Percentiles rank a stretch among this genome's conserved stretches.
Conservation (phyloP, 1,140 invertebrate species). For the Aethina tumida region DNA sequence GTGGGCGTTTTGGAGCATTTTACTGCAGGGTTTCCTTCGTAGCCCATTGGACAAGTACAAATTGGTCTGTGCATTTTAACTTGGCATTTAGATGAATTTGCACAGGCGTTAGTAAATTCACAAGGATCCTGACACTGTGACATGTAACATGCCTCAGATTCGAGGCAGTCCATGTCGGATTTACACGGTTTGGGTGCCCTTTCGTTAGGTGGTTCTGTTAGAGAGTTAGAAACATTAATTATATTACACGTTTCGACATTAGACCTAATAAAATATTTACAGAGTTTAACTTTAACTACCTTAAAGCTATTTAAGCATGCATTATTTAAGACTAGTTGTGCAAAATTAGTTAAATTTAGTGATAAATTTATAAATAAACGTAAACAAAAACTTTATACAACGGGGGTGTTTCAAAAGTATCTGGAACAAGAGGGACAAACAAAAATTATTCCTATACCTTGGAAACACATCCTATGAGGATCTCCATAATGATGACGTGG, state of each 20-base stretch:
- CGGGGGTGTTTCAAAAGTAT: too few relatives aligned
- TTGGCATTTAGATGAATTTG: conserved; percentile 57
- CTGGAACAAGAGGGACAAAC: too few relatives aligned
- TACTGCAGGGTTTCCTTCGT: conserved; percentile 64
- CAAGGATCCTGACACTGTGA: conserved; percentile 63
- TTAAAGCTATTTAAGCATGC: conserved; percentile 4
- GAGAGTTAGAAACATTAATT: conserved; percentile 22
- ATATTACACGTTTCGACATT: conserved; percentile 16
- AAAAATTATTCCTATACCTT: conserved; percentile 30
- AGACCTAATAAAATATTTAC: conserved; percentile 5
- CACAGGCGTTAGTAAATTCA: conserved; percentile 63
- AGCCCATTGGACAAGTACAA: conserved; percentile 62
- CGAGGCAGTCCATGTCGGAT: conserved; percentile 64
- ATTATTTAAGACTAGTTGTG: conserved; percentile 8
- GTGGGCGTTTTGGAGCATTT: conserved; percentile 58
- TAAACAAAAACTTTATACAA: too few relatives aligned
- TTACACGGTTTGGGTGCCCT: conserved; percentile 59
- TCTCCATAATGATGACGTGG: conserved; percentile 43
- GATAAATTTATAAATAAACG: conserved; percentile 2
- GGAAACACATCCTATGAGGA: conserved; percentile 30
- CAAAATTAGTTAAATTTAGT: conserved; percentile 7
- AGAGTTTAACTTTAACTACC: conserved; percentile 9
- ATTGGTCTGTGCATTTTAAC: conserved; percentile 65
- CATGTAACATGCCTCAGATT: conserved; percentile 64
- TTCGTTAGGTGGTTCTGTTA: conserved; percentile 51